Percentiles rank a stretch among this genome's conserved stretches.
Conservation (phyloP, 53 echinoderm and acorn worm species). For the Hippasteria phrygiana region DNA sequence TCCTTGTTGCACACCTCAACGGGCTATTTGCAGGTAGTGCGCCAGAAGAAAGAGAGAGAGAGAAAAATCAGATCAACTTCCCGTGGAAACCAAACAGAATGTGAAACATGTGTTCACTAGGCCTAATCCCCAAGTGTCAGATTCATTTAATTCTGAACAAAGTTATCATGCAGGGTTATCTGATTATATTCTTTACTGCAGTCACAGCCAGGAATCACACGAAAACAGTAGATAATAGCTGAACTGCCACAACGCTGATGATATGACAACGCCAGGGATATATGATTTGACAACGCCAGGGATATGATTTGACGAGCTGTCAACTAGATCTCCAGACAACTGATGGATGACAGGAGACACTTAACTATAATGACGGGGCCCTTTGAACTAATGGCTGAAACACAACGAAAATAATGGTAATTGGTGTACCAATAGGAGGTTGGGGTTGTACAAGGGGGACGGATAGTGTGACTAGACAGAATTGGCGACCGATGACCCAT, state of each 20-base stretch:
- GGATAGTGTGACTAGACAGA: too few species aligned
- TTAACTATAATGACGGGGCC: background rate
- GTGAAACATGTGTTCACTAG: slow-evolving; percentile 12
- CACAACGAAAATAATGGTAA: background rate
- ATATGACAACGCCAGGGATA: background rate
- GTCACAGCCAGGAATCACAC: too few species aligned
- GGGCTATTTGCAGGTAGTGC: too few species aligned
- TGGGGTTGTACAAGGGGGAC: too few species aligned
- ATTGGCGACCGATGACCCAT: too few species aligned
- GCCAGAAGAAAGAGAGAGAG: too few species aligned
- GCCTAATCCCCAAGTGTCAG: background rate
- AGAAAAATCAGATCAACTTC: background rate
- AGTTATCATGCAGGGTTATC: background rate
- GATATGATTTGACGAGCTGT: background rate
- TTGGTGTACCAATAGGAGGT: background rate
- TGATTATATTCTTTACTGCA: too few species aligned
- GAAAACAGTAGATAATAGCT: too few species aligned
- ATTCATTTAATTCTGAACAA: background rate
- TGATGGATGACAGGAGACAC: slow-evolving; percentile 9
- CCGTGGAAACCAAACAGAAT: background rate
- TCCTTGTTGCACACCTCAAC: too few species aligned
- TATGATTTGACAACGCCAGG: background rate
- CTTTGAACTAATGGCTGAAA: background rate
- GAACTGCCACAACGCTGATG: too few species aligned
- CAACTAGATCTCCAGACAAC: background rate